Evolutionary conservation across 92 coral and sea anemone species (phyloP), one percentile per base, ranked within the genome.

Genomic region (Porites lobata): DNA sequence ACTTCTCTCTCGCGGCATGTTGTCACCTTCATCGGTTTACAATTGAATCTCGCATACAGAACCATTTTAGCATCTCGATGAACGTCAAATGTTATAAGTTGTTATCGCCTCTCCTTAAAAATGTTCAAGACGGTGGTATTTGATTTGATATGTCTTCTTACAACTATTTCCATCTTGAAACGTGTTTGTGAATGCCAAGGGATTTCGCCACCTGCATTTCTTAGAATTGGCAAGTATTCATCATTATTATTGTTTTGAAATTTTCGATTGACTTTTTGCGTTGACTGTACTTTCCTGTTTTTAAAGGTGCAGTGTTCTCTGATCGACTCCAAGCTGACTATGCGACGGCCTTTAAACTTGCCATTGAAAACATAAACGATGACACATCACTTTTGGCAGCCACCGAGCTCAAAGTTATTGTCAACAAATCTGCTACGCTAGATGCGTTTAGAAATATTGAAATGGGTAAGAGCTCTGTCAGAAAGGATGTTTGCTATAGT

Each of bases 391-490:
- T 95, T 7, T 84, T 89, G 15, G 84, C 90, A n/a, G 88, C 86
- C 17, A 90, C 88, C 56, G 61, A 75, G 11, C 93, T 95, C 2
- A 78, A 81, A 81, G 96, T 92, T 38, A 82, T 86, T 61, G 84
- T 90, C 20, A 94, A 95, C 86, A 90, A 86, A 72, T 91, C 92
- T 8, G 95, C 87, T 22, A 90, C 90, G 26, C 83, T 86, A 54
- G 92, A 92, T 83, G 95, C 96, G 9, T 94, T 91, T 57, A 89
- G 91, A 52, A 94, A 92, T 73, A 94, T 94, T 11, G 86, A 89
- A 70, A 75, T 87, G 54, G 96, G 96, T 94, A 78, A 72, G 71
- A 26, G 61, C 61, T 56, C 61, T 10, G 15, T 56, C 47, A 38
- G 47, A 9, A 8, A 8, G 61, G 14, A 56, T 56, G 61, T 56